phyloP scores from a whole-genome alignment of 2,113 vertebrate genomes.

The Macroglossus sobrinus region DNA sequence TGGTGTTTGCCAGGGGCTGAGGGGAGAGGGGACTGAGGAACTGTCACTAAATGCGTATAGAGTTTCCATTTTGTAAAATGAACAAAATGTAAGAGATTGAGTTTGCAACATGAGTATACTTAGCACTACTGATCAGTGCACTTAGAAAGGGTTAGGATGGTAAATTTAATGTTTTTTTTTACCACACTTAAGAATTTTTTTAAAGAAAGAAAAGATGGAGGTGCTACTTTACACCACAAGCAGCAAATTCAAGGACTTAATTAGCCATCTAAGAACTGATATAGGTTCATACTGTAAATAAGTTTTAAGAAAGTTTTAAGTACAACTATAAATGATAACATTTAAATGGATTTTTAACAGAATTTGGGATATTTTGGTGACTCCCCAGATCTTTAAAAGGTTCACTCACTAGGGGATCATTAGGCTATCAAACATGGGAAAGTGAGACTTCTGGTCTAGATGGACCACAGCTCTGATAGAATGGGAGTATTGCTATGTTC shows the following conservation, averaged over 20 bases:
- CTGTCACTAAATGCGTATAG: neutral
- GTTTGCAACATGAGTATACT: neutral
- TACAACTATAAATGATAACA: neutral
- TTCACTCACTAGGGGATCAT: neutral
- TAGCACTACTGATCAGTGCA: neutral
- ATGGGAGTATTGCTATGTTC: neutral
- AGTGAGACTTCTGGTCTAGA: neutral
- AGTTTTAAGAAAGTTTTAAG: neutral
- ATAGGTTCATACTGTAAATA: slow-evolving; percentile 9
- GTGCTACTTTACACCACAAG: neutral
- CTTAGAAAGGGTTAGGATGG: neutral
- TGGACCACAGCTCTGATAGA: neutral
- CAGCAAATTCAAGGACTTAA: neutral
- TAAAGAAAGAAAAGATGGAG: neutral
- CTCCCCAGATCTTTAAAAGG: neutral
- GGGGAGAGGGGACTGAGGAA: neutral
- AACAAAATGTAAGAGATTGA: neutral
- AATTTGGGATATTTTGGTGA: neutral
- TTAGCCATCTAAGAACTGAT: neutral
- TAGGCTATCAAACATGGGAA: neutral
- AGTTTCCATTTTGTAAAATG: slow-evolving; percentile 7
- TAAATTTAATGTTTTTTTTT: neutral
- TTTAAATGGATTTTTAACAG: slow-evolving; percentile 14
- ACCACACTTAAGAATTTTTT: neutral
- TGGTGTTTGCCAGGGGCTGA: neutral